These are phyloP conservation scores for Actias luna DNA, from an alignment of 2,888 invertebrate species.

Conservation along the genomic window DNA sequence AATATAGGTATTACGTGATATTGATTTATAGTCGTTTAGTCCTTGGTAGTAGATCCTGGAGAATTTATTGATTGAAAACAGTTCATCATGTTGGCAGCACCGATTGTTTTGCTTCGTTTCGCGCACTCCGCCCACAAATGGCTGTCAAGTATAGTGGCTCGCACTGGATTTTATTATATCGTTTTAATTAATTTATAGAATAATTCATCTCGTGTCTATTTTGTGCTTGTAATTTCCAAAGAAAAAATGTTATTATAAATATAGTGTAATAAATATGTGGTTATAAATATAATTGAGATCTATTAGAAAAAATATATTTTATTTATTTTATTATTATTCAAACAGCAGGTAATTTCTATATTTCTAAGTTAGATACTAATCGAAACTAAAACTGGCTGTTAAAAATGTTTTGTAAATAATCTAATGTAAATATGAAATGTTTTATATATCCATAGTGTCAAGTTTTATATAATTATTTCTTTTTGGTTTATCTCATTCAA, in stretches of 20 bases:
- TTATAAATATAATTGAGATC: background rate
- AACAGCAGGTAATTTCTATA: background rate
- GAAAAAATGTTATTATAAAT: constrained; percentile 17
- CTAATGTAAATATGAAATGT: no score
- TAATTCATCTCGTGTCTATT: constrained; percentile 25
- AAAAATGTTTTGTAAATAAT: no score
- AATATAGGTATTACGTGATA: background rate
- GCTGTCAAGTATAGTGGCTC: constrained; percentile 54
- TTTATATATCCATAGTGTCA: no score
- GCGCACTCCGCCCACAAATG: constrained; percentile 66
- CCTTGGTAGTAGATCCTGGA: background rate
- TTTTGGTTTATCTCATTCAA: no score
- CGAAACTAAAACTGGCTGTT: no score
- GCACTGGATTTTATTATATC: constrained; percentile 36
- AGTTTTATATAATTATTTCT: no score
- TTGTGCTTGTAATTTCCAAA: constrained; percentile 27
- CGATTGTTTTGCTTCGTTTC: constrained; percentile 55
- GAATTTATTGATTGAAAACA: constrained; percentile 4
- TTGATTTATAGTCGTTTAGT: background rate
- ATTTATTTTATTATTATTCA: background rate
- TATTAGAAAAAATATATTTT: background rate
- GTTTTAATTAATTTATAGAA: constrained; percentile 11
- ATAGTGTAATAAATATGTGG: background rate
- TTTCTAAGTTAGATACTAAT: no score
- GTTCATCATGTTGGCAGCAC: constrained; percentile 3